Conservation (phyloP, 2,797 vertebrate species). For the Gallinago solitaria region DNA sequence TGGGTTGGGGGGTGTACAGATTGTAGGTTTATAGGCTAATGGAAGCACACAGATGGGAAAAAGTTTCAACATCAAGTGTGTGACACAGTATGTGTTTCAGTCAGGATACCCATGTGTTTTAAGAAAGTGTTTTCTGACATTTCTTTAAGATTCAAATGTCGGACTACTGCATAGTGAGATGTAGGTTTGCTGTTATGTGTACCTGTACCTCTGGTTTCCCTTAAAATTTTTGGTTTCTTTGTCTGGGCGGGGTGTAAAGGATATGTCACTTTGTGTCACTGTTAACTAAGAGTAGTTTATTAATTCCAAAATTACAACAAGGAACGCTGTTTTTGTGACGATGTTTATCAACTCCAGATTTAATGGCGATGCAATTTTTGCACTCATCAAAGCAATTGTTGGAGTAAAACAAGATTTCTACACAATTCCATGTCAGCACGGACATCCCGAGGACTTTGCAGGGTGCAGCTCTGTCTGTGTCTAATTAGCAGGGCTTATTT, state of each 20-base stretch:
- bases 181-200: not conserved
- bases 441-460: not conserved
- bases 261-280: not conserved
- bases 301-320: not conserved
- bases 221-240: not conserved
- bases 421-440: not conserved
- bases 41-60: not conserved
- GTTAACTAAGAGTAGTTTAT: not conserved
- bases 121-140: not conserved
- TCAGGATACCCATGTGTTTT: not conserved
- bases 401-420: not conserved
- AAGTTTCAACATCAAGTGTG: rapidly evolving
- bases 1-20: not conserved
- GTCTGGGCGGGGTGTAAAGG: not conserved
- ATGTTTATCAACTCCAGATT: not conserved
- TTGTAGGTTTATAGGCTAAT: not conserved
- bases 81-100: not conserved
- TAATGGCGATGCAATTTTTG: not conserved
- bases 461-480: not conserved
- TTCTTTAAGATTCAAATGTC: not conserved
- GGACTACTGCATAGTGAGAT: not conserved
- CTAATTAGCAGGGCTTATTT: not conserved
- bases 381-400: not conserved
- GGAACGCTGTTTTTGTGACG: not conserved
- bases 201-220: not conserved